A percentile compares a stretch with the other conserved stretches of the same genome.
phyloP scores from a whole-genome alignment of 2,113 vertebrate genomes.

The Glaucidium brasilianum region DNA sequence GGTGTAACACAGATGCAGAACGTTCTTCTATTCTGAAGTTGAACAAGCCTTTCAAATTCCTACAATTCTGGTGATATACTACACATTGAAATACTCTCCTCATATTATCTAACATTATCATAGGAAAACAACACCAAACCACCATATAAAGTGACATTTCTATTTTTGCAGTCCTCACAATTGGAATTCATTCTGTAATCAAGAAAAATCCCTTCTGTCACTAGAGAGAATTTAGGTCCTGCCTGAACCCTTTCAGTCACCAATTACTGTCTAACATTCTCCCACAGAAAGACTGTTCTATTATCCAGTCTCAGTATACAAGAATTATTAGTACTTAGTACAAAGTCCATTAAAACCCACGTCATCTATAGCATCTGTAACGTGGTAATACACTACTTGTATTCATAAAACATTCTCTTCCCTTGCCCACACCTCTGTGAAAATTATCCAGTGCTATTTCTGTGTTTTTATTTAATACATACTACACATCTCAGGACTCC shows the following conservation, averaged over 20 bases:
- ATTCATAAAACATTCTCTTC: background rate
- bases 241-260: background rate
- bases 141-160: background rate
- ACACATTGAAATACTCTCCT: background rate
- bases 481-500: background rate
- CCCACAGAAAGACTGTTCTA: background rate
- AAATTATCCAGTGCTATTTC: background rate
- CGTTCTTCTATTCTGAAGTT: background rate
- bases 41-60: background rate
- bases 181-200: background rate
- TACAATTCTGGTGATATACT: background rate
- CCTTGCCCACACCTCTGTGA: background rate
- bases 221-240: background rate
- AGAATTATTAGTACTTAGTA: background rate
- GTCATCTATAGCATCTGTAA: background rate
- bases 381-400: background rate
- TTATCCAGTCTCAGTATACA: background rate
- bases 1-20: background rate
- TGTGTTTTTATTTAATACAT: background rate
- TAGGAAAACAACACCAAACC: background rate
- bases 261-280: background rate
- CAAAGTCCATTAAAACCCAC: background rate
- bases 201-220: background rate
- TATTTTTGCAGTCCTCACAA: background rate
- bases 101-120: background rate